Base-by-base conservation (phyloP, 2,113 vertebrate genomes). In the Paedocypris sp. region DNA sequence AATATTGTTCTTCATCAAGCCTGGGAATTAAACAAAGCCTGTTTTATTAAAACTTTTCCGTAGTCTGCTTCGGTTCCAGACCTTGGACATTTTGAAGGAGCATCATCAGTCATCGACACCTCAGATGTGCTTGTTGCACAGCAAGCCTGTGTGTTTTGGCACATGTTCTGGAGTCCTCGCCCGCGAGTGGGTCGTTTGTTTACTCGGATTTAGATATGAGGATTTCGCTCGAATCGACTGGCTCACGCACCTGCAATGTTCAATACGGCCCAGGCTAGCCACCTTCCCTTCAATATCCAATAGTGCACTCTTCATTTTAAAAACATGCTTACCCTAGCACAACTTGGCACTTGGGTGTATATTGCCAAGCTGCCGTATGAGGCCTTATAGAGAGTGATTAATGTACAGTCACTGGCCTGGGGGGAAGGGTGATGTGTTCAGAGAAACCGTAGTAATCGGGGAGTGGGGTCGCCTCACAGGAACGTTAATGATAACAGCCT, bases 351-450 rank as follows among this genome's bases (percentile, higher is more conserved):
- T 57, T n/a, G 53, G 53, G 53, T 58, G 53, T 43, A 58, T 58
- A 58, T 58, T 26, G 53, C 12, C 26, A 49, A 41, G 67, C 69
- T 60, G 64, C 72, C 49, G 33, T 26, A 16, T 67, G 60, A 57
- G 62, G 63, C 60, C 60, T 73, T 47, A 18, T 50, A 11, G 52
- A 62, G 56, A 23, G 38, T 77, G 75, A 81, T 80, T 72, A 79
- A 82, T 80, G 75, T 66, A 50, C 68, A 48, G 42, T 15, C 38
- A 60, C 62, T 39, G 12, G 60, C 64, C 59, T 63, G 62, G 63
- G 60, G n/a, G 61, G 64, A 74, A 57, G 62, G 64, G 64, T 36
- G 73, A 43, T 71, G 69, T 71, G 75, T 77, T 70, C 68, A 48
- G 26, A 60, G 69, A 45, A 56, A 67, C 29, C 58, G 62, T 64